These are phyloP conservation scores for Rhynchotus rufescens DNA, from an alignment of 2,797 vertebrate species.

Conservation along the genomic window DNA sequence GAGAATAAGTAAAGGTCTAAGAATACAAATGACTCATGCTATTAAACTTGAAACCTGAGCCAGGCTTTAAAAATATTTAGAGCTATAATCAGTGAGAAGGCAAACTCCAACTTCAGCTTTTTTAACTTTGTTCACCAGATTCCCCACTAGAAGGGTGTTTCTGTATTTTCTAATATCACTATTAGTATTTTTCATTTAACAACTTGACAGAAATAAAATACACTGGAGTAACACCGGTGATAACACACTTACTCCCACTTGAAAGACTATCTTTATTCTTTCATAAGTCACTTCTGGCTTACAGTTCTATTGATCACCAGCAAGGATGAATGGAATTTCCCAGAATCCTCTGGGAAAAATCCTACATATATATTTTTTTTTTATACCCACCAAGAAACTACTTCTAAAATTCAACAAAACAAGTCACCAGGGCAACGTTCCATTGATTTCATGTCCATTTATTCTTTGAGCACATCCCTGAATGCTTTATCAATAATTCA, in stretches of 20 bases:
- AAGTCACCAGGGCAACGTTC: constrained; percentile 72
- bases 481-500: constrained; percentile 78
- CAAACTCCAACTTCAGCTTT: constrained; percentile 70
- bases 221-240: constrained; percentile 13
- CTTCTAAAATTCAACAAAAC: constrained; percentile 78
- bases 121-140: constrained; percentile 32
- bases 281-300: constrained; percentile 74
- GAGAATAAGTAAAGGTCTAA: constrained; percentile 75
- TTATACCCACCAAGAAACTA: constrained; percentile 71
- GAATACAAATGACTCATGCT: constrained; percentile 72
- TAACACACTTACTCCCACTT: constrained; percentile 64
- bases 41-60: constrained; percentile 52
- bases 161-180: constrained; percentile 65
- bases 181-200: constrained; percentile 74
- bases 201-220: constrained; percentile 73
- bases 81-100: constrained; percentile 49
- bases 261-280: constrained; percentile 72
- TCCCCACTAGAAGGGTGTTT: constrained; percentile 38
- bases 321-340: constrained; percentile 76
- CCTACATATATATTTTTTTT: constrained; percentile 71
- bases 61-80: constrained; percentile 55
- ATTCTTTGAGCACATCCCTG: constrained; percentile 71
- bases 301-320: constrained; percentile 67
- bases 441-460: constrained; percentile 77
- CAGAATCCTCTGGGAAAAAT: constrained; percentile 76